Evolutionary conservation across 2,888 invertebrate genomes (phyloP), one percentile per base, ranked within the genome.

Genomic region (Eupithecia centaureata): DNA sequence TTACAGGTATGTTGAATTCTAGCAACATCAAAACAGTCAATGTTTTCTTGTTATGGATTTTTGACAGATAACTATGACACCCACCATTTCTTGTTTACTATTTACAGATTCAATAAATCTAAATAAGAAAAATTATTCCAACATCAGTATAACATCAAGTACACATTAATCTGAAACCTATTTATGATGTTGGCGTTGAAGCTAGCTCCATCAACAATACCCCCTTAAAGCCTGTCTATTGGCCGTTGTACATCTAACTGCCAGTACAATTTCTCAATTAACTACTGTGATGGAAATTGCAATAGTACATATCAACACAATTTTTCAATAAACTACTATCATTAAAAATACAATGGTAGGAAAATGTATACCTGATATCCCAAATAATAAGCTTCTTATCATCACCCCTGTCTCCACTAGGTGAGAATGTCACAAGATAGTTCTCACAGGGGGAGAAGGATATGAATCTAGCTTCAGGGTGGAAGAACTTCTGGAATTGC

Each of bases 371-470:
- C 95, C 98, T 95, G 72, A 99, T 97, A 88, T 99, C 99, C 99
- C 99, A 99, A 82, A 99, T 97, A 65, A 98, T 97, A 18, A 98
- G 96, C 81, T 97, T 96, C 73, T 95, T 98, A 89, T 94, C 96
- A 86, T 95, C 96, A 1, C 95, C 95, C 72, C 91, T 86, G 71
- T 96, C 96, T 18, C 95, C 94, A 67, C 96, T 95, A 0, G 98
- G 97, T 38, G 99, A 97, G 86, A 98, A 99, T 0, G 99, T 98
- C 1, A 99, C 98, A 73, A 99, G 90, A 87, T 99, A 99, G 81
- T 98, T 98, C 93, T 99, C 99, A 88, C 98, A 97, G 0, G 99
- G 99, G 12, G 99, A 99, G 90, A 99, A 99, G 80, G 99, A 99
- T 70, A 99, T 98, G 80, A 98, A 98, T 81, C 98, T 97, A 0